Base-by-base conservation (phyloP, 2,888 invertebrate genomes). In the Drosophila pseudotalamancana region DNA sequence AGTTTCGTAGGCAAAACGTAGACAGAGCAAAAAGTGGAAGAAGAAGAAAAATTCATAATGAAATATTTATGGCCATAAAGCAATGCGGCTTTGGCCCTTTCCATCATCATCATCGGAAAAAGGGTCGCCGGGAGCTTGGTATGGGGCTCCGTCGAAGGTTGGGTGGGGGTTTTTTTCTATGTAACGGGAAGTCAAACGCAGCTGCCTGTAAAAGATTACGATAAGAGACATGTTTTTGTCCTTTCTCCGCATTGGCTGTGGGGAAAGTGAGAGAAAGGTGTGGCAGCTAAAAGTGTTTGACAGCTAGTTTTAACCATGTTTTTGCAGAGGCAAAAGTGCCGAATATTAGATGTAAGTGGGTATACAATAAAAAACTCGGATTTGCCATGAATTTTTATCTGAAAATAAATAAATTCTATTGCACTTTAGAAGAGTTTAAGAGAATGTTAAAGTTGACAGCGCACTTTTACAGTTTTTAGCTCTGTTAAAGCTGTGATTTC, bases 1-100 rank as follows among this genome's bases (percentile, higher is more conserved):
- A 79, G 31, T 64, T 64, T 64, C 34, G 53, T 51, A 59, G 61
- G 57, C 68, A 66, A 77, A 83, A 48, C 59, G 54, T 75, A 84
- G 80, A 80, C 79, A 81, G 69, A 14, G 9, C n/a, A 46, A 49
- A 35, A 70, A 8, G 11, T 45, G 62, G 1, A 4, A 14, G 6
- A 19, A 12, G 11, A 57, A 12, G 29, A 48, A 67, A 82, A 87
- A 87, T 77, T 86, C 80, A 87, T 84, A 84, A 87, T 84, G 87
- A 84, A 87, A 84, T 84, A 84, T 84, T 84, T 84, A 84, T 84
- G 86, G 84, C 65, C 68, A 87, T 82, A 87, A 85, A 86, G 83
- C 86, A 82, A 82, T 87, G 86, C 88, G 77, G 72, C 67, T 54
- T 56, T 59, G 67, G 61, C 46, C 46, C 63, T 77, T 77, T 70